Percentiles rank a stretch among this genome's conserved stretches.
These are phyloP conservation scores for Molossus alvarezi DNA, from an alignment of 2,797 vertebrate species.

Conservation along the genomic window DNA sequence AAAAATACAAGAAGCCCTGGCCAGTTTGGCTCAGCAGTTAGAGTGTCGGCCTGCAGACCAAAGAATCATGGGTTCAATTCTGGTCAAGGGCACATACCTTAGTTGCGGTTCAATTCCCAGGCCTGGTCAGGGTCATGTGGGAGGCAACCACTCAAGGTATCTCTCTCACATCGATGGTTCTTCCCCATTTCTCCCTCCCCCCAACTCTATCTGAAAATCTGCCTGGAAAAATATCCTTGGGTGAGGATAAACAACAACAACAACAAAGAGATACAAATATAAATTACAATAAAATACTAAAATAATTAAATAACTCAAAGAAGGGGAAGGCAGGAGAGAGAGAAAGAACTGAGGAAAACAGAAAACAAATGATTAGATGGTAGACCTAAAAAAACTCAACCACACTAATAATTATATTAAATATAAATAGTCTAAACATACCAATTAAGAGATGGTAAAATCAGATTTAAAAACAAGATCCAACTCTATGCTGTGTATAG, in stretches of 20 bases:
- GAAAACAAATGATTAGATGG: conserved; percentile 3
- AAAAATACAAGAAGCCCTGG: background rate
- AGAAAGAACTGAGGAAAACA: background rate
- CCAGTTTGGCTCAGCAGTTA: too few species aligned
- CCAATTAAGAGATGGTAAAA: conserved; percentile 13
- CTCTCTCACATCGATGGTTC: too few species aligned
- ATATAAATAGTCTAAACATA: background rate
- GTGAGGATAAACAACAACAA: too few species aligned
- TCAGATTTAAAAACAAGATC: conserved; percentile 35
- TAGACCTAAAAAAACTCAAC: conserved; percentile 27
- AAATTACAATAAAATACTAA: conserved; percentile 48
- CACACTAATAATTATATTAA: conserved; percentile 32
- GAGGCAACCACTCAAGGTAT: too few species aligned
- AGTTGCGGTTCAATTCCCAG: too few species aligned
- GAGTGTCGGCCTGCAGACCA: too few species aligned
- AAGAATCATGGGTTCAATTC: too few species aligned
- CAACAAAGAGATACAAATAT: background rate
- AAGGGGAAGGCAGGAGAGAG: background rate
- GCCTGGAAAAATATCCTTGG: too few species aligned
- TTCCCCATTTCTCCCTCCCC: too few species aligned
- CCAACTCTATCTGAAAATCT: too few species aligned
- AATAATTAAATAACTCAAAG: background rate
- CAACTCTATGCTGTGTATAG: background rate
- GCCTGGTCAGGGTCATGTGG: too few species aligned
- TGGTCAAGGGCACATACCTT: too few species aligned